These are phyloP conservation scores for Dryocosmus kuriphilus DNA, from an alignment of 2,888 invertebrate genomes.

Conservation along the genomic window DNA sequence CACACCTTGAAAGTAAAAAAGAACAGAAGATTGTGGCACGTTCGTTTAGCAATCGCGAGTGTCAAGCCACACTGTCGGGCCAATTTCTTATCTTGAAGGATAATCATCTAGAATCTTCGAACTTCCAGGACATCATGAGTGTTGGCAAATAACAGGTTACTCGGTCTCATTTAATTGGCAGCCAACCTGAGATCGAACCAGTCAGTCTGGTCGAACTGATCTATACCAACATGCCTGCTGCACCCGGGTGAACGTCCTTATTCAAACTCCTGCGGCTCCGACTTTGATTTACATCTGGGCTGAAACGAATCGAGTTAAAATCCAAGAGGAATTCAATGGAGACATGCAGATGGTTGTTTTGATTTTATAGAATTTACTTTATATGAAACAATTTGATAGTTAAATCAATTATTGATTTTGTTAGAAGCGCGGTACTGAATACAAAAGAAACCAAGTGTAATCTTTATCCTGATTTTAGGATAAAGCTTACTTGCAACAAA, in stretches of 20 bases:
- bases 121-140: slow-evolving; percentile 42
- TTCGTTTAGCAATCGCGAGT: slow-evolving; percentile 12
- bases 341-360: background rate
- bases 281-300: background rate
- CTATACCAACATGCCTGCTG: slow-evolving; percentile 57
- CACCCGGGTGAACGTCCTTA: slow-evolving; percentile 31
- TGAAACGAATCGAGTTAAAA: background rate
- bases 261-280: background rate
- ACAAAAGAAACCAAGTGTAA: no score
- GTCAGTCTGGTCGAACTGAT: slow-evolving; percentile 70
- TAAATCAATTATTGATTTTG: no score
- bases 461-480: no score
- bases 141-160: slow-evolving; percentile 63
- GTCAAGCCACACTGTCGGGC: background rate
- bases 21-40: slow-evolving; percentile 3
- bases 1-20: slow-evolving; percentile 12
- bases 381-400: background rate
- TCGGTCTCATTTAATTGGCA: slow-evolving; percentile 63
- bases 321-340: background rate
- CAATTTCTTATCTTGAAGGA: slow-evolving; percentile 14
- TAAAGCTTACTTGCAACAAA: no score
- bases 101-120: slow-evolving; percentile 35
- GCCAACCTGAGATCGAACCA: slow-evolving; percentile 60
- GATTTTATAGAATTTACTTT: background rate
- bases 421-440: no score